These are phyloP conservation scores for Hyperopisus bebe DNA, from an alignment of 2,113 vertebrate species.

Conservation along the genomic window DNA sequence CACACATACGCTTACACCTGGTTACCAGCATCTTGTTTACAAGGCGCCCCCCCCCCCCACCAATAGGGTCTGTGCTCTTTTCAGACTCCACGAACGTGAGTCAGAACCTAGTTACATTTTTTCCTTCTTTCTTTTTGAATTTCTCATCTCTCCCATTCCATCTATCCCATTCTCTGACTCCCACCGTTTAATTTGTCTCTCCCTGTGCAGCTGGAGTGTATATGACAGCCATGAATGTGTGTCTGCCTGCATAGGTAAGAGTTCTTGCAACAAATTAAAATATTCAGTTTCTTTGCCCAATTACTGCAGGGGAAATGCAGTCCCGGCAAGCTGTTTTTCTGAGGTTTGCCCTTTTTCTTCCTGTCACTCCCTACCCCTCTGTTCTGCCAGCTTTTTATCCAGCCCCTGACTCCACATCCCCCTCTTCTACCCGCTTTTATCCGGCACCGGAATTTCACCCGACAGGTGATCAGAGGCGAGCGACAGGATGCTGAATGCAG, in stretches of 20 bases:
- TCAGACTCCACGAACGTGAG: neutral
- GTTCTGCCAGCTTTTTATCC: neutral
- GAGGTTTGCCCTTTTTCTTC: neutral
- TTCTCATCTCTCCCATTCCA: neutral
- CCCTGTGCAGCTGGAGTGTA: neutral
- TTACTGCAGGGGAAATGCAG: slow-evolving; percentile 13
- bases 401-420: slow-evolving; percentile 8
- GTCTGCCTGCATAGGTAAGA: neutral
- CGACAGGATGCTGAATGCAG: slow-evolving; percentile 28
- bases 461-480: slow-evolving; percentile 36
- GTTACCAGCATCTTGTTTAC: slow-evolving; percentile 10
- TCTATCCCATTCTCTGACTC: slow-evolving; percentile 12
- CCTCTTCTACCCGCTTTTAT: slow-evolving; percentile 25
- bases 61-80: neutral
- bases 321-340: slow-evolving; percentile 12
- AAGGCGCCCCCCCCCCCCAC: neutral
- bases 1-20: slow-evolving; percentile 16
- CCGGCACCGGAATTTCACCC: slow-evolving; percentile 31
- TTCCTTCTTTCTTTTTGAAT: neutral
- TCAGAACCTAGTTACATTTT: neutral
- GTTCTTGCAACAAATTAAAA: neutral
- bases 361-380: neutral
- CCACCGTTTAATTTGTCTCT: neutral
- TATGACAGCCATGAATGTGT: slow-evolving; percentile 1
- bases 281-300: neutral